Conservation (phyloP, 2,797 vertebrate species). For the Argentina silus region DNA sequence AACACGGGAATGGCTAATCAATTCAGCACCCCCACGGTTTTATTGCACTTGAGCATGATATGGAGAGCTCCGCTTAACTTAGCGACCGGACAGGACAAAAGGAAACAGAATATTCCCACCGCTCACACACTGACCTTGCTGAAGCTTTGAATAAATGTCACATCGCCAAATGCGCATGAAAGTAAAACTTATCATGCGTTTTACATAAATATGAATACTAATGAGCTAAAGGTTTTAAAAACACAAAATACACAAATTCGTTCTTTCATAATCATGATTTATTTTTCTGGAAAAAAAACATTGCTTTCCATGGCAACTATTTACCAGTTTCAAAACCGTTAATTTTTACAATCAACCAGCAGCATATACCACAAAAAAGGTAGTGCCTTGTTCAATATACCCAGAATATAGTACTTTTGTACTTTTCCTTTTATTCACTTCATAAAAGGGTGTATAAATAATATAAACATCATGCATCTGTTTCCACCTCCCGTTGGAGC, state of each 20-base stretch:
- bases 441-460: conserved; percentile 20
- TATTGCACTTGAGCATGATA: conserved; percentile 59
- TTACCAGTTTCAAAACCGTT: conserved; percentile 41
- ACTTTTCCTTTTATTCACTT: background rate
- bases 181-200: background rate
- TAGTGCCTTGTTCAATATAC: conserved; percentile 42
- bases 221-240: conserved; percentile 4
- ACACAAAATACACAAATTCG: background rate
- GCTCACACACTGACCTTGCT: conserved; percentile 53
- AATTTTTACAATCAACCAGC: conserved; percentile 34
- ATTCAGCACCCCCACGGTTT: conserved; percentile 62
- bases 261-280: conserved; percentile 40
- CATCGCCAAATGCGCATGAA: background rate
- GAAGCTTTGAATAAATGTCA: conserved; percentile 33
- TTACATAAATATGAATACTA: background rate
- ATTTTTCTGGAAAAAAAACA: conserved; percentile 45
- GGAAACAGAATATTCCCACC: conserved; percentile 60
- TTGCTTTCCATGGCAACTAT: conserved; percentile 37
- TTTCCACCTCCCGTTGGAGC: background rate
- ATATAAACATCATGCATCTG: conserved; percentile 46
- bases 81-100: conserved; percentile 61
- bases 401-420: background rate
- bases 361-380: conserved; percentile 39
- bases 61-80: conserved; percentile 35
- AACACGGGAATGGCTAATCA: conserved; percentile 65